Base-by-base conservation (phyloP, 2,797 vertebrate genomes). In the Peromyscus aztecus region DNA sequence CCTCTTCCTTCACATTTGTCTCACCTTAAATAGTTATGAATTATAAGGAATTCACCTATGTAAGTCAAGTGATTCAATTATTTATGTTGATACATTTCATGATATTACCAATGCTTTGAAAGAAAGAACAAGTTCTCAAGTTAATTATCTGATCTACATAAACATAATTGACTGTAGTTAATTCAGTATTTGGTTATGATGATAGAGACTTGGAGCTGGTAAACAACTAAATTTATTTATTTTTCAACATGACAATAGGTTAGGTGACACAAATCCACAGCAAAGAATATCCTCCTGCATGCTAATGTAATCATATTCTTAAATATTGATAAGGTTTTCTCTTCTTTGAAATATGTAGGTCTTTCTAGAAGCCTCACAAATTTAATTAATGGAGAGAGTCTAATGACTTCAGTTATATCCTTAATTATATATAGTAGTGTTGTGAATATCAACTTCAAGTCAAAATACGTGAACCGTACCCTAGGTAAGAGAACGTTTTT, bases 381-480 rank as follows among this genome's bases (percentile, higher is more conserved):
- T 63, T 97, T 98, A 97, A 98, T 98, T 97, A 97, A 96, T 89
- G 98, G 98, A 89, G 97, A 98, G 96, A 96, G 97, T 80, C 90
- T 98, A 77, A 92, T 98, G 83, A 98, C 93, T 9, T 97, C 97
- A 91, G 80, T 98, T 90, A 43, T 97, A 13, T 96, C 98, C 46
- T 63, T 97, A 84, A 92, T 95, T 91, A 3, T 90, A 31, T 98
- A 97, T 94, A 67, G 43, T 27, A 57, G 88, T 94, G 75, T 96
- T 61, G 4, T 92, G 34, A 4, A 95, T 17, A 40, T 94, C 86
- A 73, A 43, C 5, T 4, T 17, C 21, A 76, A 67, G 8, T 7
- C 0, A 31, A 11, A 29, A 6, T 4, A 49, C 4, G 5, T 3
- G 13, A 86, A 89, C 61, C 0, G 34, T 34, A 94, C 59, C 9